Conservation (phyloP, 2,888 invertebrate species). For the Chironomus tentans region DNA sequence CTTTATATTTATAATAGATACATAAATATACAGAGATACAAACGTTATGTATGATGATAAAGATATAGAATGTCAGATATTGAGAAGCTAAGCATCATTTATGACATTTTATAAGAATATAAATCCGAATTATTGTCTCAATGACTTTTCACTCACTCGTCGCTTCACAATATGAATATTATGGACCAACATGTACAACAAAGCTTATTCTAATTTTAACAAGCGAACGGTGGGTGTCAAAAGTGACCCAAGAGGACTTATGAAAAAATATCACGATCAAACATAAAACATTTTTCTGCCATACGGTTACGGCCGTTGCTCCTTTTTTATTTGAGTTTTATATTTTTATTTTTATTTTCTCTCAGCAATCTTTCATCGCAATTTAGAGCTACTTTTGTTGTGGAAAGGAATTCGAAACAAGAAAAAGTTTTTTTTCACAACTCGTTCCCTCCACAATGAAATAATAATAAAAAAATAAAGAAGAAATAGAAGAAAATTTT, state of each 20-base stretch:
- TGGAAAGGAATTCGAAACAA: not conserved
- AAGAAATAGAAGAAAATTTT: not conserved
- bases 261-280: too few relatives aligned
- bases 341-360: too few relatives aligned
- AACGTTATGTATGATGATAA: too few relatives aligned
- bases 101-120: not conserved
- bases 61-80: not conserved
- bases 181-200: not conserved
- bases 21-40: not conserved
- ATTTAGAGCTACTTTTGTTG: too few relatives aligned
- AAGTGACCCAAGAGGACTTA: too few relatives aligned
- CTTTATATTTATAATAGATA: not conserved
- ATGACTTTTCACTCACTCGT: not conserved
- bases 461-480: not conserved
- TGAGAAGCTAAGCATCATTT: not conserved
- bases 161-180: not conserved
- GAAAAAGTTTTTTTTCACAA: not conserved
- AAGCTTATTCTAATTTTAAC: not conserved
- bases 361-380: too few relatives aligned
- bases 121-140: conserved; percentile 4
- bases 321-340: too few relatives aligned
- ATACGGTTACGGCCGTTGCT: too few relatives aligned
- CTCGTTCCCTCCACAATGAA: not conserved
- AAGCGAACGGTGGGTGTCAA: too few relatives aligned
- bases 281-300: too few relatives aligned